These are phyloP conservation scores for Plutomurus gul DNA, from an alignment of 1,140 invertebrate species.

Conservation along the genomic window DNA sequence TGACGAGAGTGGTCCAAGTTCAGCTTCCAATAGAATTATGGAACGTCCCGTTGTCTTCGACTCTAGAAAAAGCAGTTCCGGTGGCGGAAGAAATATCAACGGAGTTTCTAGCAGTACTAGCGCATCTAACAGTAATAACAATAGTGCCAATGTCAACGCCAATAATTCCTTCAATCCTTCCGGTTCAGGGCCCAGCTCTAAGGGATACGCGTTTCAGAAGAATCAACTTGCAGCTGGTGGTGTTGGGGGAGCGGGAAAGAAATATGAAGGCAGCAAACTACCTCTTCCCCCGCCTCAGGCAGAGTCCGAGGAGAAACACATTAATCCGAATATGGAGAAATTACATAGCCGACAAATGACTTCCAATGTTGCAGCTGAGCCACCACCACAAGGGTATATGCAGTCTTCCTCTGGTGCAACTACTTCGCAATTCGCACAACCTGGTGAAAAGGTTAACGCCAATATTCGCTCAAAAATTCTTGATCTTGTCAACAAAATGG, in stretches of 20 bases:
- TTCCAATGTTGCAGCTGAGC: background rate
- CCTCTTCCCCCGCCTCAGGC: slow-evolving; percentile 32
- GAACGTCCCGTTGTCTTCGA: slow-evolving; percentile 51
- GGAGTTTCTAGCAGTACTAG: background rate
- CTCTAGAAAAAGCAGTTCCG: slow-evolving; percentile 34
- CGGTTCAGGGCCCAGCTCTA: background rate
- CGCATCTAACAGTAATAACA: slow-evolving; percentile 29
- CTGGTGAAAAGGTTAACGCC: background rate
- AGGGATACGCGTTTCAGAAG: background rate
- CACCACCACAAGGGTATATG: background rate
- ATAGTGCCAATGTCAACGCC: slow-evolving; percentile 24
- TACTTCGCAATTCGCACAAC: background rate
- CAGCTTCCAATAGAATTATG: background rate
- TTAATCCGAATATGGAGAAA: background rate
- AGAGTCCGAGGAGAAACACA: slow-evolving; percentile 13
- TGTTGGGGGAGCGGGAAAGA: slow-evolving; percentile 1
- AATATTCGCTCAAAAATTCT: slow-evolving; percentile 50
- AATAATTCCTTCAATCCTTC: background rate
- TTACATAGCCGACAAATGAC: background rate
- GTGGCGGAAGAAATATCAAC: slow-evolving; percentile 13
- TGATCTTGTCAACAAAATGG: slow-evolving; percentile 53
- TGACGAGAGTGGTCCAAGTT: background rate
- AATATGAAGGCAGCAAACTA: slow-evolving; percentile 50
- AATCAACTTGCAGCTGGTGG: background rate
- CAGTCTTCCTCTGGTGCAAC: background rate